Conservation (phyloP, 2,113 vertebrate species). For the Dasyprocta punctata region DNA sequence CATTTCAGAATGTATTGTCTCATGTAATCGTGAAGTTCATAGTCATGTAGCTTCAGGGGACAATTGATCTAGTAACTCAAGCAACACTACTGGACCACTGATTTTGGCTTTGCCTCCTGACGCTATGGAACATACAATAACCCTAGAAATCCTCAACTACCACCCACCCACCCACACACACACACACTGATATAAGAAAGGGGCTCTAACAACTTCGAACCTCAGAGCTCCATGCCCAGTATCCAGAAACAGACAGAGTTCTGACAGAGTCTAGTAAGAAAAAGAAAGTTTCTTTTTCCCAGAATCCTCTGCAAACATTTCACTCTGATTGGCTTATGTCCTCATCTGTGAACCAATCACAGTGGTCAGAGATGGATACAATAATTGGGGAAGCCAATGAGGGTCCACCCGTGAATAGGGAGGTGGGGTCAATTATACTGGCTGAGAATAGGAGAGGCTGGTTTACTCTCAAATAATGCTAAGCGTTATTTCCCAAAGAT, state of each 20-base stretch:
- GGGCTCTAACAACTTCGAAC: fast-evolving
- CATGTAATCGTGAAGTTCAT: background rate
- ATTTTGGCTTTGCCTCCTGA: background rate
- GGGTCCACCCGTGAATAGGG: background rate
- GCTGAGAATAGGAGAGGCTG: background rate
- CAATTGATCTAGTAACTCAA: background rate
- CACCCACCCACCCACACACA: too few species aligned
- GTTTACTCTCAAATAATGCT: background rate
- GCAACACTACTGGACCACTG: fast-evolving
- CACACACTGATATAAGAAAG: background rate
- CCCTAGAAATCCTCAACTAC: background rate
- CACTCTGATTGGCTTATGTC: background rate
- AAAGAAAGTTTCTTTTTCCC: background rate
- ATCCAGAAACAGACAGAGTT: background rate
- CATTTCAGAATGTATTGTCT: background rate
- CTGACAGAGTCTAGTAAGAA: background rate
- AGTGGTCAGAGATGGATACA: background rate
- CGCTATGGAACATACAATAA: fast-evolving
- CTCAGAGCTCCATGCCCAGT: background rate
- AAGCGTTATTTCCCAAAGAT: background rate
- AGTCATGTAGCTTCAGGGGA: background rate
- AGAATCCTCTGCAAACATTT: background rate
- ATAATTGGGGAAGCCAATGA: background rate
- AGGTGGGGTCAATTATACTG: fast-evolving
- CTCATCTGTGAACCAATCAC: background rate